Evolutionary conservation across 2,797 vertebrate species (phyloP), one percentile per base, ranked within the genome.

Genomic region (Artibeus lituratus): DNA sequence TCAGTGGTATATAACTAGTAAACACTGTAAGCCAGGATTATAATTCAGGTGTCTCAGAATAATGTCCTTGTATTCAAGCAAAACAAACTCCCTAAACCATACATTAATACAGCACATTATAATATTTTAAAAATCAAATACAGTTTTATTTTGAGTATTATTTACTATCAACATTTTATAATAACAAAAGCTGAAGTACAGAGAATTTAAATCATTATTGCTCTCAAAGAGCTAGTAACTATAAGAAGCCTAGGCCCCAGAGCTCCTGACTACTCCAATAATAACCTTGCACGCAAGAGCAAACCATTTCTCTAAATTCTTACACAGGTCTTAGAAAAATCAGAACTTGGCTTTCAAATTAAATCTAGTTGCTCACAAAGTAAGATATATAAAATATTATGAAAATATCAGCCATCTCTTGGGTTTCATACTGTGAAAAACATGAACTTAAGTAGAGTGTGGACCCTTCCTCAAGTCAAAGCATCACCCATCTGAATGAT

Each of bases 101-200:
- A 65, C 8, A 90, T 84, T 57, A 72, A 7, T 32, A 77, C 5
- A 82, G 18, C 11, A 51, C 15, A 8, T 19, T 77, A 42, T 10
- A n/a, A 62, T 88, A 82, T 90, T 93, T 85, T 89, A 35, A n/a
- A 92, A 78, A 93, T 78, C 65, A 87, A 93, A n/a, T n/a, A 96
- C 1, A 35, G 62, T 70, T 87, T 93, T 91, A 47, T 82, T 62
- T n/a, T 94, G 21, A 87, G 10, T 62, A 67, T 49, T 92, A 78
- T 69, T 92, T 65, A 73, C 70, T 92, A 77, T 51, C 10, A n/a
- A 90, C n/a, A 94, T 69, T 90, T 83, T 91, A 77, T 24, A 86
- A 85, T 73, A 72, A 90, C 73, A 18, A 84, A 94, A 81, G 49
- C 35, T 94, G 67, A 90, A 73, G 11, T 69, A 72, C 39, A 80